Percentiles rank a stretch among this genome's conserved stretches.
Conservation (phyloP, 2,888 invertebrate species). For the Tetropium fuscum region DNA sequence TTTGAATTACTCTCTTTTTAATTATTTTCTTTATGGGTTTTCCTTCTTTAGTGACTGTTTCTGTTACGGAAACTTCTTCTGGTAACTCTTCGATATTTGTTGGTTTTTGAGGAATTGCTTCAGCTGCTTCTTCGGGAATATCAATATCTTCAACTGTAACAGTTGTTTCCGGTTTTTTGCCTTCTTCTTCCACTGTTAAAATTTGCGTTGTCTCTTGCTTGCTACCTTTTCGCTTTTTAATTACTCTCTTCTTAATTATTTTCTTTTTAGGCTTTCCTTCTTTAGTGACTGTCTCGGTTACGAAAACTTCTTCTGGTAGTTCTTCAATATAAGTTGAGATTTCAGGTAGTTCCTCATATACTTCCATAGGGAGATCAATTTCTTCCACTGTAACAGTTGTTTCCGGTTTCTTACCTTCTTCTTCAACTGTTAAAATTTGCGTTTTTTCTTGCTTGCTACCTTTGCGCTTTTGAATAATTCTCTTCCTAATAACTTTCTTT, state of each 20-base stretch:
- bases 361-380: conserved; percentile 48
- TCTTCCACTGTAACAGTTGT: conserved; percentile 57
- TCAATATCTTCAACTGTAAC: conserved; percentile 57
- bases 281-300: conserved; percentile 56
- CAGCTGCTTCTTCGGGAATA: conserved; percentile 50
- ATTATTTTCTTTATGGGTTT: neutral
- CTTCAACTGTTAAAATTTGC: conserved; percentile 52
- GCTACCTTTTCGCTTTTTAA: conserved; percentile 52
- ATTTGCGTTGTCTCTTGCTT: neutral
- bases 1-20: neutral
- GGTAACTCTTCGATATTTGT: conserved; percentile 58
- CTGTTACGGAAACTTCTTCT: conserved; percentile 49
- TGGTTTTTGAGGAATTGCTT: conserved; percentile 52
- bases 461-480: conserved; percentile 65
- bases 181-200: conserved; percentile 1
- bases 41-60: conserved; percentile 48
- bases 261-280: conserved; percentile 58
- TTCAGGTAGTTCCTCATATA: conserved; percentile 1
- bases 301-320: conserved; percentile 49
- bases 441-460: conserved; percentile 58
- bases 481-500: conserved; percentile 51
- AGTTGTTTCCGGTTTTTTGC: neutral
- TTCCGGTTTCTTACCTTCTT: conserved; percentile 64
- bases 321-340: conserved; percentile 44
- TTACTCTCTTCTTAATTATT: conserved; percentile 58